These are phyloP conservation scores for Ectemnius lituratus DNA, from an alignment of 2,888 invertebrate species.

Conservation along the genomic window DNA sequence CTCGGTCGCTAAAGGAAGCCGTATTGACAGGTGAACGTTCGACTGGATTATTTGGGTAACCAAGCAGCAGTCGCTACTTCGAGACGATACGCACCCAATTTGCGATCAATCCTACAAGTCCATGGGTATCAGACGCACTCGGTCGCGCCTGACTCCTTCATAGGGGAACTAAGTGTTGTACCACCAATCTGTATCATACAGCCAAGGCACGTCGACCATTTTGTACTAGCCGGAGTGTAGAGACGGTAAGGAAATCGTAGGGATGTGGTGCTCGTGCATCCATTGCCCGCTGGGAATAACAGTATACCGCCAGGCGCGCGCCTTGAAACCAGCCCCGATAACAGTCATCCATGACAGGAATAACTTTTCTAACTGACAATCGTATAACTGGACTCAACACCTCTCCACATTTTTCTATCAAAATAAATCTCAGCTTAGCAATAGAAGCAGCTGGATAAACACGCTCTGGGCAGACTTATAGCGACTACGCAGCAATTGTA, in stretches of 20 bases:
- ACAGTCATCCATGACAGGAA: too few species aligned
- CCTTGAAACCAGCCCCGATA: slow-evolving; percentile 16
- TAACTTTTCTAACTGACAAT: too few species aligned
- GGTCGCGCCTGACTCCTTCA: slow-evolving; percentile 40
- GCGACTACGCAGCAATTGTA: too few species aligned
- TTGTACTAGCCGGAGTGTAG: slow-evolving; percentile 59
- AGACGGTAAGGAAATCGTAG: slow-evolving; percentile 32
- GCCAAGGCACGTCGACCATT: slow-evolving; percentile 70
- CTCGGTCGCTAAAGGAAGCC: slow-evolving; percentile 70
- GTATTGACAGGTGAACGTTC: slow-evolving; percentile 66
- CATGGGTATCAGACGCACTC: slow-evolving; percentile 47
- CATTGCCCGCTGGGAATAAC: slow-evolving; percentile 22
- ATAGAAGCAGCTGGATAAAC: too few species aligned
- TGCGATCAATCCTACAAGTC: slow-evolving; percentile 38
- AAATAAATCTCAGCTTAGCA: too few species aligned
- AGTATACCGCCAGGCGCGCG: slow-evolving; percentile 29
- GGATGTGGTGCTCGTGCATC: slow-evolving; percentile 11
- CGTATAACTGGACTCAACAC: too few species aligned
- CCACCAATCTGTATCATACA: slow-evolving; percentile 52
- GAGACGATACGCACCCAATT: slow-evolving; percentile 50
- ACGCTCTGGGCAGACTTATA: too few species aligned
- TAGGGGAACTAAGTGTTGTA: slow-evolving; percentile 42
- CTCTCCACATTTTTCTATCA: too few species aligned
- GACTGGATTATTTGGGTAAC: slow-evolving; percentile 31
- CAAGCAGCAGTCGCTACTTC: slow-evolving; percentile 8